Conservation (phyloP, 2,888 invertebrate species). For the Bombylius major region DNA sequence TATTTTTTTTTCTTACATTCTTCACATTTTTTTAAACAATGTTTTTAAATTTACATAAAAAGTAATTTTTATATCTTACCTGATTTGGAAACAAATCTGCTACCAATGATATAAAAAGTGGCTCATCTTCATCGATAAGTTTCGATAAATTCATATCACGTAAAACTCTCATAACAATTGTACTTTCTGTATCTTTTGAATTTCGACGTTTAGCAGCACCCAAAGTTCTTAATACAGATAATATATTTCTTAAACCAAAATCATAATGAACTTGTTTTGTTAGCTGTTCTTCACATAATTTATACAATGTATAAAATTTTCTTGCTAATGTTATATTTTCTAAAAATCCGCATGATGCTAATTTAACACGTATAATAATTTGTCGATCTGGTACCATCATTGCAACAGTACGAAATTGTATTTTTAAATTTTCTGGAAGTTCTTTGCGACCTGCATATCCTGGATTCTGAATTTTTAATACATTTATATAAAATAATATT, state of each 20-base stretch:
- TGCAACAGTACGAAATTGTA: conserved; percentile 93
- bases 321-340: conserved; percentile 90
- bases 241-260: conserved; percentile 88
- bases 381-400: conserved; percentile 99
- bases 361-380: conserved; percentile 91
- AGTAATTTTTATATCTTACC: conserved; percentile 16
- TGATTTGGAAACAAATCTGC: conserved; percentile 94
- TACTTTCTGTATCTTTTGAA: conserved; percentile 84
- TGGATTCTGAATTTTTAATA: conserved; percentile 57
- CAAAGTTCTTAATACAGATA: conserved; percentile 84
- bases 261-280: conserved; percentile 98
- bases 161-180: conserved; percentile 93
- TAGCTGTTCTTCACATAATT: conserved; percentile 91
- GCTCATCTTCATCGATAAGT: conserved; percentile 93
- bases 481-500: conserved; percentile 5
- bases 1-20: too few species aligned
- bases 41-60: too few species aligned
- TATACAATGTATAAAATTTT: conserved; percentile 93
- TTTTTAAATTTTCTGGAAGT: conserved; percentile 91
- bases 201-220: conserved; percentile 87
- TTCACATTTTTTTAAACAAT: too few species aligned
- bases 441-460: conserved; percentile 95
- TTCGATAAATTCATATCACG: conserved; percentile 97
- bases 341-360: conserved; percentile 90
- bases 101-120: conserved; percentile 90